Evolutionary conservation across 1,140 invertebrate species (phyloP), one percentile per base, ranked within the genome.

Genomic region (Apis dorsata): DNA sequence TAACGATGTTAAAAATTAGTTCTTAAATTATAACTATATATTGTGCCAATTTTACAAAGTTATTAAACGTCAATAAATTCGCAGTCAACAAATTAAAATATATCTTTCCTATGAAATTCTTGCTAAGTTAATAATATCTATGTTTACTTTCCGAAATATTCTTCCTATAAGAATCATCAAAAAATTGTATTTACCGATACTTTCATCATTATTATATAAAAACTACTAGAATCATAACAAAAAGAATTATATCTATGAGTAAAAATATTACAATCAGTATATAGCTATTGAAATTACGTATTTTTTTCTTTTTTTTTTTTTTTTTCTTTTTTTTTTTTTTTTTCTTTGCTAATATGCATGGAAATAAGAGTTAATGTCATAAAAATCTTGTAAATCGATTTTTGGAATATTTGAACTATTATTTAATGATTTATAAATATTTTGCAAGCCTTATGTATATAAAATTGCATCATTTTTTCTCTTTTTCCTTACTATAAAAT

Each of bases 381-480:
- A 76, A 82, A 73, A 71, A 69, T 70, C n/a, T 19, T 24, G 13
- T 15, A 74, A 74, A 59, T 66, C 53, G 34, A 55, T 70, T 78
- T 51, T 34, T 65, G 24, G 63, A 87, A 75, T 24, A 44, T 28
- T 62, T 65, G 63, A 65, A 74, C 65, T 70, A 60, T 73, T 60
- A 74, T 63, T 65, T 15, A 63, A 62, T 68, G 68, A 57, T 68
- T 66, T 79, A 79, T 85, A 76, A 87, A 85, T 55, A 76, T 28
- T 34, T 17, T 79, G 70, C 68, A 77, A 65, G 19, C 71, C 24
- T 87, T 82, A 73, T n/a, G 70, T 24, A 74, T 76, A 53, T 80
- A 83, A 65, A 78, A 83, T 19, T 85, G 77, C 59, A 63, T 70
- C 68, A 69, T 88, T 79, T 79, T 49, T 44, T 69, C 28, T 19